Base-by-base conservation (phyloP, 2,113 vertebrate genomes). In the Megaceryle torquata region DNA sequence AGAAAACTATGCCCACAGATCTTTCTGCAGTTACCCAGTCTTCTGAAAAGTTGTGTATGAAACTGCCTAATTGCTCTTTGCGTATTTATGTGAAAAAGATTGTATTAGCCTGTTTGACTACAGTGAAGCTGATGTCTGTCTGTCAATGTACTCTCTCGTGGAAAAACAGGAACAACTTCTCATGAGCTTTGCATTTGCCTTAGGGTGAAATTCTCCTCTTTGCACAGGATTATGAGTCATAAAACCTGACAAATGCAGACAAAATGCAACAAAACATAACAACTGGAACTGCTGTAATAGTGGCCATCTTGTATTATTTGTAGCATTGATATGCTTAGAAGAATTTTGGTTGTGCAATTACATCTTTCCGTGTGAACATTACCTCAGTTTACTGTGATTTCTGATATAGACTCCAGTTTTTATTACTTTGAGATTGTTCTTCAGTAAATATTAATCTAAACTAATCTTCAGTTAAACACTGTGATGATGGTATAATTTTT, bases 201-300 rank as follows among this genome's bases (percentile, higher is more conserved):
- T 35, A 51, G 77, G 72, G 69, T 71, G 69, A 91, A 54, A 56
- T 22, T 85, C 33, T 10, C 20, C 11, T 56, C 28, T 50, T 43
- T 75, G 86, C 44, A 39, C 28, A 86, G 75, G 64, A 71, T 81
- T 85, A 69, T 29, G 57, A 89, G 44, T 60, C 54, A 91, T 72
- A 91, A 91, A 93, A 96, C n/a, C 44, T 22, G 65, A 79, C 85
- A 80, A 88, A 89, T 70, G 29, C 72, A 74, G 56, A 70, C 81
- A 44, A 82, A 89, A 53, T 67, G 29, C 39, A 77, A 37, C 18
- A 63, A 83, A 87, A 7, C 63, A n/a, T 33, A 82, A 15, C 16
- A 70, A 44, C 82, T 19, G 43, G 37, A 61, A 54, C 12, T 84
- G 44, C 79, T 37, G 19, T 14, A 41, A 7, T 14, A 64, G 41